Evolutionary conservation across 2,888 invertebrate species (phyloP), one percentile per base, ranked within the genome.

Genomic region (Hirudinaria manillensis): DNA sequence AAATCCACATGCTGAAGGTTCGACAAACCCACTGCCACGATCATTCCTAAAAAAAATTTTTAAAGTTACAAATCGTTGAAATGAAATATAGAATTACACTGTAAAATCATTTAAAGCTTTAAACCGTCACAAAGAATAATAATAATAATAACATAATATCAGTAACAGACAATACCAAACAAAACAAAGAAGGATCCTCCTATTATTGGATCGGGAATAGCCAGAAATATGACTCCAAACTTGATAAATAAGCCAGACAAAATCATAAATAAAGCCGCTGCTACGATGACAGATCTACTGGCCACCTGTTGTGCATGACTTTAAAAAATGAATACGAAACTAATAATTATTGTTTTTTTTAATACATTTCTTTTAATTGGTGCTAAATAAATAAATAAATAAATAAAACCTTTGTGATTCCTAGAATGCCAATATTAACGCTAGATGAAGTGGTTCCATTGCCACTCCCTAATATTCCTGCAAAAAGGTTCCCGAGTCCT

Each of bases 371-470:
- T 53, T 53, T 53, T 53, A 21, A 53, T 53, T 53, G 53, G 13
- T 13, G 53, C 53, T 13, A 27, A 61, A 16, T 61, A n/a, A 24
- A n/a, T 6, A 16, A 61, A 61, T 68, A 13, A 68, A 36, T 7
- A 68, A 34, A 68, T 29, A 34, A 36, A 51, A 91, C 92, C 88
- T 91, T 91, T 7, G 92, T 93, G 7, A 92, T 90, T 65, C 93
- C 93, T 79, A 94, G 93, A 0, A 93, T 92, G 0, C 93, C 93
- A 45, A 94, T 93, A 84, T 94, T 94, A 83, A 93, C 93, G 70
- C 92, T 92, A 82, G 93, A 93, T 1, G 93, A 93, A 79, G 93
- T 94, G 67, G 93, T 92, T 0, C 93, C 93, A 81, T 92, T 93
- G 0, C 93, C 93, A 38, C 92, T 90, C 19, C 94, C 94, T 89